Base-by-base conservation (phyloP, 2,797 vertebrate genomes). In the Staurois parvus region DNA sequence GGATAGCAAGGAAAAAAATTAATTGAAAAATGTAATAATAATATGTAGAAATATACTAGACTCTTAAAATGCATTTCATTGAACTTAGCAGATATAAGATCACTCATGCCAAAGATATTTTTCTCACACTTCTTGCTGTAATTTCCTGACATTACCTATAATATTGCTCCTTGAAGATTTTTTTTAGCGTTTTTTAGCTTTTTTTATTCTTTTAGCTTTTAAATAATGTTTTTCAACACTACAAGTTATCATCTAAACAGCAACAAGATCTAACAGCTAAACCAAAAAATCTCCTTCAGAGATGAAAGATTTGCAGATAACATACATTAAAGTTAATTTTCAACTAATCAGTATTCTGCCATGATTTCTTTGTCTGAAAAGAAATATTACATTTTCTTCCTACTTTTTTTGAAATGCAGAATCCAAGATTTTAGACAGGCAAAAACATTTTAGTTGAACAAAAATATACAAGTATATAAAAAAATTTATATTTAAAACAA, bases 81-180 rank as follows among this genome's bases (percentile, higher is more conserved):
- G 56, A 83, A 64, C 85, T 86, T 74, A 83, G 85, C 83, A 83
- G 85, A 62, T 86, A 72, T 37, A 72, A 30, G 15, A 56, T 29
- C 42, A 77, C 56, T 67, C n/a, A 45, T 72, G 70, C 26, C 72
- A 78, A n/a, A 32, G 32, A 76, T 45, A 86, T 83, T 48, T 73
- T 76, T 78, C 73, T 62, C 13, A 67, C 13, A 34, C 68, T 82
- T 17, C 24, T 48, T 72, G 10, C 69, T 67, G 40, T 68, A 86
- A 86, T 86, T 86, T 83, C 40, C 40, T 83, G 26, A 29, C 40
- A 86, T 86, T 86, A 83, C 29, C 40, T 30, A 56, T 83, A 83
- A 83, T 83, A 69, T 78, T 30, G 32, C 42, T 78, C 68, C 80
- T 86, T 83, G 79, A 86, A 86, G 85, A 66, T 83, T 66, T 52